Evolutionary conservation across 1,140 invertebrate species (phyloP).

Genomic region (Drosophila sturtevanti): DNA sequence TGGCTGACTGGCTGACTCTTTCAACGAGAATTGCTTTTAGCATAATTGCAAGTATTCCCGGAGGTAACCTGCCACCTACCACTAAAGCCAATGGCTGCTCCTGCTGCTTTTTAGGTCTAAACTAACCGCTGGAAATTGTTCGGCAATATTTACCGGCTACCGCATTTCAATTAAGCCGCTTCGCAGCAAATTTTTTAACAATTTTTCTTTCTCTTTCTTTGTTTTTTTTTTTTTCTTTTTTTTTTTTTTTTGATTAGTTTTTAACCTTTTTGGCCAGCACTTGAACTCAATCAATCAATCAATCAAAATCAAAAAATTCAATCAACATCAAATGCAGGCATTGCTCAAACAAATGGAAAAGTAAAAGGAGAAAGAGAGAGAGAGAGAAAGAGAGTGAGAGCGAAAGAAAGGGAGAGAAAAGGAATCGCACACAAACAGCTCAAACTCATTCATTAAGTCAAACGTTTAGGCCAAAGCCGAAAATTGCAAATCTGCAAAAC

Average conservation of each 20-base stretch:
- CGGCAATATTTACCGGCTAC: slow-evolving; percentile 51
- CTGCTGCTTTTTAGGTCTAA: slow-evolving; percentile 56
- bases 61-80: slow-evolving; percentile 37
- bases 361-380: slow-evolving; percentile 20
- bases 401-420: slow-evolving; percentile 17
- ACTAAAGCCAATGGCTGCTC: slow-evolving; percentile 24
- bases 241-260: slow-evolving; percentile 60
- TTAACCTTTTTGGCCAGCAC: slow-evolving; percentile 46
- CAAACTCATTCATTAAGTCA: slow-evolving; percentile 70
- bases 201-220: slow-evolving; percentile 32
- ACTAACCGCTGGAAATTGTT: slow-evolving; percentile 32
- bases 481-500: slow-evolving; percentile 66
- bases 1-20: slow-evolving; percentile 6
- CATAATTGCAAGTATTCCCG: slow-evolving; percentile 76
- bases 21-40: slow-evolving; percentile 69
- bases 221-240: slow-evolving; percentile 39
- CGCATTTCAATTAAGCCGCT: slow-evolving; percentile 68
- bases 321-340: slow-evolving; percentile 73
- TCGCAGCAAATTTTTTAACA: slow-evolving; percentile 31
- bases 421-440: slow-evolving; percentile 45
- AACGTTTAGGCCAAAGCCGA: slow-evolving; percentile 55
- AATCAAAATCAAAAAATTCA: slow-evolving; percentile 74
- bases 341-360: slow-evolving; percentile 34
- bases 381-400: no score
- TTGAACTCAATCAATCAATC: slow-evolving; percentile 76